A percentile compares a stretch with the other conserved stretches of the same genome.
phyloP scores from a whole-genome alignment of 2,797 vertebrate genomes.

The Emys orbicularis region DNA sequence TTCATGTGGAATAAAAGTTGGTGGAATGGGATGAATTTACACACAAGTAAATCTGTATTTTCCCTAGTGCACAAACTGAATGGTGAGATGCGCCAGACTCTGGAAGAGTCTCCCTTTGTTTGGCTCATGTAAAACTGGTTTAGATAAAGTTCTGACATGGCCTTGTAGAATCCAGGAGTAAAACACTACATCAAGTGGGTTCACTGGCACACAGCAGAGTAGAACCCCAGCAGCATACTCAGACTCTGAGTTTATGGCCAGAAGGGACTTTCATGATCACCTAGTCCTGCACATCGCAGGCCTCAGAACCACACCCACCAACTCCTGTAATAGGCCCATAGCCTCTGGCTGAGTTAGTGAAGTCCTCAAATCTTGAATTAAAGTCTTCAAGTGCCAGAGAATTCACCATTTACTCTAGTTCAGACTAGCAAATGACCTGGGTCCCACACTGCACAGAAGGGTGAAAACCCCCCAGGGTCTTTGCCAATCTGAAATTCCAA shows the following conservation, averaged over 20 bases:
- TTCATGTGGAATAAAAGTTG: slow-evolving; percentile 25
- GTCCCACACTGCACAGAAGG: not conserved
- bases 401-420: not conserved
- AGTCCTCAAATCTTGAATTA: not conserved
- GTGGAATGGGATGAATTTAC: slow-evolving; percentile 13
- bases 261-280: not conserved
- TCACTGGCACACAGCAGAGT: slow-evolving; percentile 2
- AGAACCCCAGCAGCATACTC: not conserved
- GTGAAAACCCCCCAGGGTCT: not conserved
- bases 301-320: not conserved
- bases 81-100: not conserved
- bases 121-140: not conserved
- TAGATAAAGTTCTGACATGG: not conserved
- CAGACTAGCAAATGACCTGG: not conserved
- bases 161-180: accelerated
- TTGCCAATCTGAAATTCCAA: not conserved
- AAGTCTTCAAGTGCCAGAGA: not conserved
- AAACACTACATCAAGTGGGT: not conserved
- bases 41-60: not conserved
- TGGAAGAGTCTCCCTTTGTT: not conserved
- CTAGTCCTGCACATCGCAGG: not conserved
- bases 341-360: not conserved
- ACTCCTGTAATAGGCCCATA: not conserved
- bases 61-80: not conserved
- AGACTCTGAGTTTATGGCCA: not conserved